phyloP scores from a whole-genome alignment of 2,797 vertebrate species.

The Simalia tracyae region DNA sequence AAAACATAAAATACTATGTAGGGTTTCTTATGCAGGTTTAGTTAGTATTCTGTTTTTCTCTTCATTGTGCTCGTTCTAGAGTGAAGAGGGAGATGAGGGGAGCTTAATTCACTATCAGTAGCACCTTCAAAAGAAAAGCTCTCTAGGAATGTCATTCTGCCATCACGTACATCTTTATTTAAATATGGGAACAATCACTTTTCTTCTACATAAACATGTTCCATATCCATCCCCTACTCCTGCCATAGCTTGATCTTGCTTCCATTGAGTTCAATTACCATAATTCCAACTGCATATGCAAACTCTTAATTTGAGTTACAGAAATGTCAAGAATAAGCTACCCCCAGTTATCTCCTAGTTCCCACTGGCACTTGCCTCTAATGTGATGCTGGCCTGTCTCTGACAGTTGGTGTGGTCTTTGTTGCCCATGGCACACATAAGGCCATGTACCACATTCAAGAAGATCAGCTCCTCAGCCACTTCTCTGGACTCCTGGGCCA shows the following conservation, averaged over 20 bases:
- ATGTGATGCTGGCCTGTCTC: slow-evolving; percentile 80
- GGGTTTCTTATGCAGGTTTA: background rate
- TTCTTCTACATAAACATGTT: background rate
- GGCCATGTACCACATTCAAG: slow-evolving; percentile 76
- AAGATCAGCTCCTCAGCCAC: slow-evolving; percentile 77
- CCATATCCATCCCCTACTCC: background rate
- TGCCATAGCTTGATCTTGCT: background rate
- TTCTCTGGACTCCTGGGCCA: slow-evolving; percentile 70
- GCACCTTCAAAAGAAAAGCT: background rate
- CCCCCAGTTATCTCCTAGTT: background rate
- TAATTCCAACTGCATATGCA: background rate
- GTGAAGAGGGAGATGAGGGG: no score
- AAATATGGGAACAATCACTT: background rate
- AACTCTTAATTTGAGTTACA: background rate
- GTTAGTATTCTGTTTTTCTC: background rate
- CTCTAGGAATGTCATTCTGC: background rate
- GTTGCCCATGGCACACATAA: slow-evolving; percentile 82
- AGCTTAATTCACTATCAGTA: background rate
- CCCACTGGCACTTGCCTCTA: slow-evolving; percentile 72
- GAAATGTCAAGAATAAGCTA: background rate
- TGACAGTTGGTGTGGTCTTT: slow-evolving; percentile 79
- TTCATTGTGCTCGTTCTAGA: background rate
- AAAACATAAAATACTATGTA: background rate
- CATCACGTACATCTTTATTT: background rate
- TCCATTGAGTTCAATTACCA: background rate